phyloP scores from a whole-genome alignment of 2,797 vertebrate species.

The Harpagifer antarcticus region DNA sequence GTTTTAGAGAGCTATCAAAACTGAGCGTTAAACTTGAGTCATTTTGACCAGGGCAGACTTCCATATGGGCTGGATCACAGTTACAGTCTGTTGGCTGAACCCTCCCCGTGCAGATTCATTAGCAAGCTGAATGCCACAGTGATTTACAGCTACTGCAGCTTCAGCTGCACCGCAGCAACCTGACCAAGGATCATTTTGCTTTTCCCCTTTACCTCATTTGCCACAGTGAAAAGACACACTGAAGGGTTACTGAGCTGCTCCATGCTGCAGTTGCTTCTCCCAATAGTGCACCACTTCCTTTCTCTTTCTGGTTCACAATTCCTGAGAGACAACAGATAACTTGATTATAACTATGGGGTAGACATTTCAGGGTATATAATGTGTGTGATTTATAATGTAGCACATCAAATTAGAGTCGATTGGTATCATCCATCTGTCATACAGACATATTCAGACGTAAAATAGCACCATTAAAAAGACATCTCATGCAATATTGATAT shows the following conservation, averaged over 20 bases:
- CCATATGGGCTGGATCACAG: slow-evolving; percentile 58
- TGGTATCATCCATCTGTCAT: slow-evolving; percentile 35
- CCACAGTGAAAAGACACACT: slow-evolving; percentile 54
- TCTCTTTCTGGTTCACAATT: slow-evolving; percentile 21
- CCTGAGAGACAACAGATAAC: slow-evolving; percentile 38
- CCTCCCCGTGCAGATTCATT: slow-evolving; percentile 72
- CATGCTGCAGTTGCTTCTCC: slow-evolving; percentile 11
- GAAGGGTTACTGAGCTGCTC: slow-evolving; percentile 31
- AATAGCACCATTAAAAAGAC: slow-evolving; percentile 44
- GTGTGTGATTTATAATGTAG: slow-evolving; percentile 45
- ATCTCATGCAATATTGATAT: slow-evolving; percentile 62
- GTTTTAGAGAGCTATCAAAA: slow-evolving; percentile 38
- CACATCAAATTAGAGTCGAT: slow-evolving; percentile 43
- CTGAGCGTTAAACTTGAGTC: slow-evolving; percentile 30
- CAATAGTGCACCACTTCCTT: slow-evolving; percentile 22
- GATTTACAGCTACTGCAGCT: slow-evolving; percentile 79
- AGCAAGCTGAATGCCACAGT: slow-evolving; percentile 63
- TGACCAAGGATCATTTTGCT: slow-evolving; percentile 50
- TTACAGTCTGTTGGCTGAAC: slow-evolving; percentile 61
- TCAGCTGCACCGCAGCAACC: slow-evolving; percentile 57
- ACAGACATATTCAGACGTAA: slow-evolving; percentile 40
- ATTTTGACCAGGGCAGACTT: slow-evolving; percentile 44
- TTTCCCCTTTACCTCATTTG: slow-evolving; percentile 61
- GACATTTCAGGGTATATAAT: slow-evolving; percentile 39
- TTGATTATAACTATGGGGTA: slow-evolving; percentile 50